Conservation (phyloP, 1,140 invertebrate genomes). For the Cotesia chilonis region DNA sequence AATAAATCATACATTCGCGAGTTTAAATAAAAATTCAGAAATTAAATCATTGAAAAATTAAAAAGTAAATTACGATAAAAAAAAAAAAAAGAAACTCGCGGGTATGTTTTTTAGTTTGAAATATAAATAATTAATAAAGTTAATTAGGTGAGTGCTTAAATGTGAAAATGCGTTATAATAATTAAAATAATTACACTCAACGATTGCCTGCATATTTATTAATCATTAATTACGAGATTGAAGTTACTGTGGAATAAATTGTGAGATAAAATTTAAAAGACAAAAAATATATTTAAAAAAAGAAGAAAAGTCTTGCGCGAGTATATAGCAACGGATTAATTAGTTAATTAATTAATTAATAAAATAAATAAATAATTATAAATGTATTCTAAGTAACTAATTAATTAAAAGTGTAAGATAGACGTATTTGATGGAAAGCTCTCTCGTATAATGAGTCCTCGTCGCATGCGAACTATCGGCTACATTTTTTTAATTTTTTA, state of each 20-base stretch:
- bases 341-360: background rate
- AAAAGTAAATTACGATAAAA: background rate
- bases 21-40: conserved; percentile 2
- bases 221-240: conserved; percentile 27
- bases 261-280: conserved; percentile 7
- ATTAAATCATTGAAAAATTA: conserved; percentile 4
- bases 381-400: background rate
- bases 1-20: background rate
- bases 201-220: conserved; percentile 30
- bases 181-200: conserved; percentile 24
- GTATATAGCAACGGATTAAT: conserved; percentile 12
- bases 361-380: conserved; percentile 15
- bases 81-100: conserved; percentile 12
- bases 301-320: background rate
- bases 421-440: conserved; percentile 21
- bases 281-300: conserved; percentile 4
- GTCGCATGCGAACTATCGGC: conserved; percentile 20
- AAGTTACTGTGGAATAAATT: conserved; percentile 8
- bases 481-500: background rate
- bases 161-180: conserved; percentile 2
- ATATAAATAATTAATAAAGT: background rate
- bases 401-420: conserved; percentile 19
- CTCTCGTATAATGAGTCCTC: conserved; percentile 6
- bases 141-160: conserved; percentile 20
- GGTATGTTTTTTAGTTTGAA: background rate